Percentiles rank a stretch among this genome's conserved stretches.
Evolutionary conservation across 2,797 vertebrate species (phyloP).

Genomic region (Rhabdomys pumilio): DNA sequence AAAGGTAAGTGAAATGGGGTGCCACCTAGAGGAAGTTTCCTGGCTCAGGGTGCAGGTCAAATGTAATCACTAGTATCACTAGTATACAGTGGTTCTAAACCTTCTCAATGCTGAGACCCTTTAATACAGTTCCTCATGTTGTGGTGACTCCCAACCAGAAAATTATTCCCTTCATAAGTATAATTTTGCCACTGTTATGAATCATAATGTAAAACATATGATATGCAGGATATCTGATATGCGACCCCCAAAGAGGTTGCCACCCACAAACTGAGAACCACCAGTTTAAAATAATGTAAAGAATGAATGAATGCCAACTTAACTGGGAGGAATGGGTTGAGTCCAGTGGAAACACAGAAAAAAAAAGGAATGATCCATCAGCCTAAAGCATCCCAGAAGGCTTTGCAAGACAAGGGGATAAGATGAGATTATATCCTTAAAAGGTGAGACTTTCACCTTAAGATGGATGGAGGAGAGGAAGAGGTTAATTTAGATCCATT

Average conservation of each 20-base stretch:
- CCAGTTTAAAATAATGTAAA: conserved; percentile 13
- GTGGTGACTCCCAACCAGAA: background rate
- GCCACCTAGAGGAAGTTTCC: background rate
- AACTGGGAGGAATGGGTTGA: background rate
- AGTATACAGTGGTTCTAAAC: background rate
- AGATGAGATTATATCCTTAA: conserved; percentile 16
- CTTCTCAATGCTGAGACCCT: background rate
- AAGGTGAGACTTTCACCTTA: background rate
- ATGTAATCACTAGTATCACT: background rate
- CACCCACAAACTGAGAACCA: background rate
- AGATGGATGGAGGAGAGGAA: background rate
- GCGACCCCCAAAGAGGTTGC: too few species aligned
- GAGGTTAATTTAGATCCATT: conserved; percentile 23
- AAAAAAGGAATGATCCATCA: background rate
- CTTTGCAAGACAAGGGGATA: background rate
- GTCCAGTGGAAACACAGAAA: background rate
- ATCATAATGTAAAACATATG: background rate
- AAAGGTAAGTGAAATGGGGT: background rate
- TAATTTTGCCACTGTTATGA: background rate
- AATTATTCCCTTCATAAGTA: background rate
- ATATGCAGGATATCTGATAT: background rate
- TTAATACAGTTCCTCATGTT: background rate
- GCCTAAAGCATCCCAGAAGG: background rate
- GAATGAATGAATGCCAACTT: background rate
- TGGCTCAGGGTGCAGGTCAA: background rate